phyloP scores from a whole-genome alignment of 1,140 invertebrate genomes.

The Aricia agestis region DNA sequence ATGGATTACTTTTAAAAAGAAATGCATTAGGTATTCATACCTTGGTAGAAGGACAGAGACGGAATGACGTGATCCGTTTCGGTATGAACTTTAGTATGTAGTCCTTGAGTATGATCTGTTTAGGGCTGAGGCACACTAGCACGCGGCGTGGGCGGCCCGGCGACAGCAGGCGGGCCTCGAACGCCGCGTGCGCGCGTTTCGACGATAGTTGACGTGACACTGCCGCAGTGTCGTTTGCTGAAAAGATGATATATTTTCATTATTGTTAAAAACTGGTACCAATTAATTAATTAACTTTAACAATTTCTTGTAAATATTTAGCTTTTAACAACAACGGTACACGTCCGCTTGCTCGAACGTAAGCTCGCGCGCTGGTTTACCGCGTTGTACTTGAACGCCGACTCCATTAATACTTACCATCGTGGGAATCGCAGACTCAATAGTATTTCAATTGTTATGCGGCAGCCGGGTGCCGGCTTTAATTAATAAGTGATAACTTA shows the following conservation, averaged over 20 bases:
- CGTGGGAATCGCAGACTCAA: too few relatives aligned
- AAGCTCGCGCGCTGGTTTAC: too few relatives aligned
- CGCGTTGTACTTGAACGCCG: too few relatives aligned
- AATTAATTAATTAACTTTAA: too few relatives aligned
- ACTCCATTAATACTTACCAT: neutral
- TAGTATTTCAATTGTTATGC: too few relatives aligned
- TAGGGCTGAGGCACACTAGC: constrained; percentile 90
- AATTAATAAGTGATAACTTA: too few relatives aligned
- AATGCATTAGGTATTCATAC: constrained; percentile 66
- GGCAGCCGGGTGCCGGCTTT: too few relatives aligned
- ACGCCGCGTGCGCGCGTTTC: constrained; percentile 85
- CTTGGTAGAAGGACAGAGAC: constrained; percentile 85
- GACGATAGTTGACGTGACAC: constrained; percentile 92
- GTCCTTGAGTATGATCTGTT: constrained; percentile 91
- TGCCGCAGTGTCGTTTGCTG: constrained; percentile 87
- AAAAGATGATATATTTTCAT: constrained; percentile 25
- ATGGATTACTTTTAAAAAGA: neutral
- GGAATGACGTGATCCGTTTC: constrained; percentile 93
- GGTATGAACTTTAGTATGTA: constrained; percentile 94
- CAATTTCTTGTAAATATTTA: too few relatives aligned
- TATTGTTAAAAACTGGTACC: too few relatives aligned
- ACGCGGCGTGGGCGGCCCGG: constrained; percentile 85
- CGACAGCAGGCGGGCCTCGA: constrained; percentile 88
- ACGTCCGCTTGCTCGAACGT: too few relatives aligned
- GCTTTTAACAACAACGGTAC: too few relatives aligned